Conservation (phyloP, 2,888 invertebrate genomes). For the Schizotus pectinicornis region DNA sequence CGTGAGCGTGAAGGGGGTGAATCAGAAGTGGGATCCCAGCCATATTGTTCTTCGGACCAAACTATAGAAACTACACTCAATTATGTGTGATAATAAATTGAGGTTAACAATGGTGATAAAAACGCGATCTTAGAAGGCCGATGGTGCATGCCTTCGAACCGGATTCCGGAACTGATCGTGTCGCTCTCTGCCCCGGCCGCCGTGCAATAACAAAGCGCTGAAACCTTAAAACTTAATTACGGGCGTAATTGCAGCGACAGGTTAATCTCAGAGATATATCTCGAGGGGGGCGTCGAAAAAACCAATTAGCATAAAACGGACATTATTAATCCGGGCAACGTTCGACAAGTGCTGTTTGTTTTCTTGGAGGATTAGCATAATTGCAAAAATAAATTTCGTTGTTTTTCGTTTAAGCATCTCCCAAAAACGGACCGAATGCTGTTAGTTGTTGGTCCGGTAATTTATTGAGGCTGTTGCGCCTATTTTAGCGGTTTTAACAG, state of each 20-base stretch:
- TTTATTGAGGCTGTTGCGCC: neutral
- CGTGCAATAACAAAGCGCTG: too few relatives aligned
- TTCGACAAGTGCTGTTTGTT: constrained; percentile 22
- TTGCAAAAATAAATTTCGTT: constrained; percentile 17
- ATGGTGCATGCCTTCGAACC: constrained; percentile 7
- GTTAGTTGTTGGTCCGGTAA: constrained; percentile 1
- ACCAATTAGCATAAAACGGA: constrained; percentile 18
- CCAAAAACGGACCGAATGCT: neutral
- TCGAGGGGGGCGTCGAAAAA: constrained; percentile 8
- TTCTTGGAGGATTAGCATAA: constrained; percentile 18
- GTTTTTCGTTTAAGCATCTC: too few relatives aligned
- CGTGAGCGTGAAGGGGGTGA: too few relatives aligned
- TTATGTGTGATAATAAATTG: constrained; percentile 22
- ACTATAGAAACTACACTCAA: constrained; percentile 9
- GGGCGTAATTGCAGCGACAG: too few relatives aligned
- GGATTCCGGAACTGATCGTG: constrained; percentile 26
- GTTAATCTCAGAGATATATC: constrained; percentile 1
- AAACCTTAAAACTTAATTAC: too few relatives aligned
- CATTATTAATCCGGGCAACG: constrained; percentile 20
- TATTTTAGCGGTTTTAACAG: too few relatives aligned
- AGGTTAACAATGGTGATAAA: constrained; percentile 17
- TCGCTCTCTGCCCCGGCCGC: neutral
- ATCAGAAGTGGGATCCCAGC: too few relatives aligned
- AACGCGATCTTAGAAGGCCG: constrained; percentile 26
- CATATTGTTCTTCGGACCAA: too few relatives aligned